phyloP scores from a whole-genome alignment of 1,140 invertebrate species.

The Tetramorium alpestre region DNA sequence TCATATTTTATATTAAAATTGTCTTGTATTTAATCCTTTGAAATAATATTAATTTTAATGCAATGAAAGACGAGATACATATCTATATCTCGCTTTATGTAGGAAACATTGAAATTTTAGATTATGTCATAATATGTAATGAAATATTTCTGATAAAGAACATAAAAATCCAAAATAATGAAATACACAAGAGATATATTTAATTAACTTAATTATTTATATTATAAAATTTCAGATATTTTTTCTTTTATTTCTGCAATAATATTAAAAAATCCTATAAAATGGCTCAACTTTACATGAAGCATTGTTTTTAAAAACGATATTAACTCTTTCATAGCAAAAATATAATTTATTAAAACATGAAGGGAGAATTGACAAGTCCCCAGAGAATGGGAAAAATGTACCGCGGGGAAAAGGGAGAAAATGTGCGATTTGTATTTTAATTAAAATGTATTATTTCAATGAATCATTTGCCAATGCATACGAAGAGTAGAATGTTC shows the following conservation, averaged over 20 bases:
- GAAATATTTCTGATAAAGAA: not conserved
- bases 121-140: not conserved
- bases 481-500: not conserved
- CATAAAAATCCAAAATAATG: not conserved
- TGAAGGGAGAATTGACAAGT: not conserved
- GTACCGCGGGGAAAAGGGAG: too few relatives aligned
- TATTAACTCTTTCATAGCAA: conserved; percentile 5
- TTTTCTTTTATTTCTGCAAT: not conserved
- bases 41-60: conserved; percentile 14
- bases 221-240: not conserved
- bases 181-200: not conserved
- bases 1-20: not conserved
- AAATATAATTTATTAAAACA: conserved; percentile 15
- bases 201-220: conserved; percentile 21
- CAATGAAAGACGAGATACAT: not conserved
- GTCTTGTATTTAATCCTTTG: not conserved
- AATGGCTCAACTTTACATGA: not conserved
- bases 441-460: conserved; percentile 24
- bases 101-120: not conserved
- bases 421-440: not conserved
- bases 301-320: not conserved
- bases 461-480: not conserved
- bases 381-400: too few relatives aligned
- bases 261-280: not conserved
- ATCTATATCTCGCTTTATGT: not conserved